Base-by-base conservation (phyloP, 2,888 invertebrate species). In the Oithona nana region DNA sequence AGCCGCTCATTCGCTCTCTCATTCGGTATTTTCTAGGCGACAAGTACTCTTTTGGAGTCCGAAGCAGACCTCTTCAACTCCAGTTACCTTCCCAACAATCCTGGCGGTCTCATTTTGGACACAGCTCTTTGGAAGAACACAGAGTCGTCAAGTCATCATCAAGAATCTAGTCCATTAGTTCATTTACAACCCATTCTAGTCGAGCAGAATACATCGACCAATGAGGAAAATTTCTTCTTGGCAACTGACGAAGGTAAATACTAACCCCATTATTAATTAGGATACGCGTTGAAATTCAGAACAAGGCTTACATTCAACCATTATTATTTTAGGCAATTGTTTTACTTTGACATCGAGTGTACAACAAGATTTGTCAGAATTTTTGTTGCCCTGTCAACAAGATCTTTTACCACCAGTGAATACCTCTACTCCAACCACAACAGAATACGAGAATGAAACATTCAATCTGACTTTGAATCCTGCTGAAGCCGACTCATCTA, bases 61-160 rank as follows among this genome's bases (percentile, higher is more conserved):
- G 50, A 49, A 8, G n/a, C n/a, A n/a, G 54, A 54, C 24, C 54
- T 54, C 26, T 54, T 54, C 54, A 16, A 26, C 26, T 24, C 54
- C 64, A 80, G 79, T 74, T 81, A 81, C 74, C 75, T 81, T 68
- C 81, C 81, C 64, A 81, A 81, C 78, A 81, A 81, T 74, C 81
- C 81, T 68, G 80, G 80, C 78, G n/a, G 39, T 39, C 81, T 77
- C 74, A 80, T 80, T 70, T 72, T 79, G 69, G 74, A 76, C 66
- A 71, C 75, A 16, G 20, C 54, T 24, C 26, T 54, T 3, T 63
- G 65, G 64, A 56, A 39, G 16, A 39, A 6, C 16, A 16, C 8
- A 11, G 39, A 39, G 16, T 16, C 6, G 16, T n/a, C n/a, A n/a
- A n/a, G n/a, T n/a, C 8, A 39, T 11, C 39, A 39, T 11, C 6